A percentile compares a stretch with the other conserved stretches of the same genome.
phyloP scores from a whole-genome alignment of 2,797 vertebrate species.

The Euthynnus affinis region DNA sequence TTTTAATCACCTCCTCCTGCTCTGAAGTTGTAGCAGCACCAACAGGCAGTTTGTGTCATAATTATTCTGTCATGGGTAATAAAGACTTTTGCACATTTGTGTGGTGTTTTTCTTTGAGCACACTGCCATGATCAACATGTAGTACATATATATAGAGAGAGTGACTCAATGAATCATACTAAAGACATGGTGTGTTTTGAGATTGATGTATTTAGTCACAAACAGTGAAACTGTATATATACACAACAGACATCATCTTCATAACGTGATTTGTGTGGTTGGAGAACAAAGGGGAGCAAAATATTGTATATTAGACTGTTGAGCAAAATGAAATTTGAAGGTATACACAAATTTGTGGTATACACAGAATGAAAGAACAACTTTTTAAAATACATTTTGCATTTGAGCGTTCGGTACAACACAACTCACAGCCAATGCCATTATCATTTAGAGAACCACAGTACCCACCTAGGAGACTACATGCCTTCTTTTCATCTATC shows the following conservation, averaged over 20 bases:
- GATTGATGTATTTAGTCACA: constrained; percentile 57
- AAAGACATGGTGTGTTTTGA: constrained; percentile 40
- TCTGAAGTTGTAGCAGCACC: constrained; percentile 71
- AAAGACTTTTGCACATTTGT: constrained; percentile 82
- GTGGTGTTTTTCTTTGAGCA: constrained; percentile 34
- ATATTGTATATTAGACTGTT: constrained; percentile 19
- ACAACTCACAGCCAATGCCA: constrained; percentile 37
- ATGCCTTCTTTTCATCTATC: neutral
- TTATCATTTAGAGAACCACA: constrained; percentile 17
- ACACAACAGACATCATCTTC: constrained; percentile 54
- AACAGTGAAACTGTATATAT: constrained; percentile 62
- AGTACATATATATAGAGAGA: neutral
- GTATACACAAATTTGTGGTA: constrained; percentile 34
- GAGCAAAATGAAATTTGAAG: constrained; percentile 30
- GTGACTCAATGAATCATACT: constrained; percentile 48
- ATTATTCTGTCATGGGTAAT: constrained; percentile 76
- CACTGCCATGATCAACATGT: neutral
- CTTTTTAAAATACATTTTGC: constrained; percentile 42
- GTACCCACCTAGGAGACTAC: constrained; percentile 16
- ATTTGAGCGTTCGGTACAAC: constrained; percentile 49
- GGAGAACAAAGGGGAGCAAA: constrained; percentile 35
- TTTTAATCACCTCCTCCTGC: constrained; percentile 46
- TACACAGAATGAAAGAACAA: constrained; percentile 36
- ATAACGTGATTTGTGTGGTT: constrained; percentile 42
- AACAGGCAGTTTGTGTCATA: constrained; percentile 66